Base-by-base conservation (phyloP, 1,140 invertebrate genomes). In the Hyles vespertilio region DNA sequence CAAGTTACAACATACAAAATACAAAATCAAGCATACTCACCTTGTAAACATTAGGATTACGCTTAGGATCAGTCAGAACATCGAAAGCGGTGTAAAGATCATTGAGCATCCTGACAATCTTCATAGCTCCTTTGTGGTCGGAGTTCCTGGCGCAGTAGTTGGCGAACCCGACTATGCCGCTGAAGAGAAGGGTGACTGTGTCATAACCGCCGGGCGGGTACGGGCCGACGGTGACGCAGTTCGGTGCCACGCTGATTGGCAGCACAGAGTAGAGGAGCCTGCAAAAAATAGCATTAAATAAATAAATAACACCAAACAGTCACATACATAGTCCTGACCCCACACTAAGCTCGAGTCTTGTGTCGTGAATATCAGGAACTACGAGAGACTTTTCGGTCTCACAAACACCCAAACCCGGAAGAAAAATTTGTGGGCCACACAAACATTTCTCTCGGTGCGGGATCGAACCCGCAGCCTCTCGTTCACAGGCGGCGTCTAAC, bases 1-100 rank as follows among this genome's bases (percentile, higher is more conserved):
- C 22, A 32, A 22, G 48, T 50, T 45, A 45, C 7, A 47, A 8
- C 5, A 40, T 40, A 8, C 1, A 52, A 54, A 36, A 47, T 12
- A 57, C 5, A 36, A 49, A 7, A 54, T 47, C 45, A 54, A 3
- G 11, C 8, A 1, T 12, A 67, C 65, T 80, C 89, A 98, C 97
- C 94, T 98, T 99, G 82, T 98, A 99, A 49, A 98, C 96, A 80
- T 97, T 96, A 7, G 96, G 95, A 89, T 98, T 97, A 56, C 94
- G 93, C 73, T 94, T 96, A 2, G 96, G 96, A 87, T 98, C 97
- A 2, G 97, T 97, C 2, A 99, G 92, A 7, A 95, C 95, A 81
- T 98, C 97, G 73, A 97, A 98, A 3, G 95, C 94, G 0, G 96
- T 97, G 81, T 98, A 98, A 51, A 98, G 91, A 79, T 95, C 93